These are phyloP conservation scores for Danio choprae DNA, from an alignment of 2,797 vertebrate species.

Conservation along the genomic window DNA sequence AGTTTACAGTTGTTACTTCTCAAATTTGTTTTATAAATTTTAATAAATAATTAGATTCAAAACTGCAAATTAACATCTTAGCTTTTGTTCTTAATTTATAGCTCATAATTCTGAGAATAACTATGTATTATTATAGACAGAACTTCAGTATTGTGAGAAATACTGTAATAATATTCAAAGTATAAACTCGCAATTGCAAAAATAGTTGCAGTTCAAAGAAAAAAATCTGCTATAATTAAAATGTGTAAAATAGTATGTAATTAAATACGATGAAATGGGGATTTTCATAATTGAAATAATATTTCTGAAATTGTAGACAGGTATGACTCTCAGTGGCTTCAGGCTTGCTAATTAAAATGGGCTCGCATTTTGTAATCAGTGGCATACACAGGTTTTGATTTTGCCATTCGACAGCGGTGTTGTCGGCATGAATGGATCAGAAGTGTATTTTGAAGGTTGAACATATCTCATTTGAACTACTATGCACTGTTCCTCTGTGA, in stretches of 20 bases:
- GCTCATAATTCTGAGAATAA: too few relatives aligned
- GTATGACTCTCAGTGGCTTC: slow-evolving; percentile 40
- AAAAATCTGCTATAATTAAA: background rate
- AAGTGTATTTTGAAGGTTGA: slow-evolving; percentile 60
- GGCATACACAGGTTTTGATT: slow-evolving; percentile 60
- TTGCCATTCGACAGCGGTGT: slow-evolving; percentile 62
- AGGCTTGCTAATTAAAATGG: slow-evolving; percentile 53
- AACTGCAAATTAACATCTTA: too few relatives aligned
- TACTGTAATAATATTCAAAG: too few relatives aligned
- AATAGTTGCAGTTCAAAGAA: too few relatives aligned
- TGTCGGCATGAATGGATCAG: slow-evolving; percentile 60
- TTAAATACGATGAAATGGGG: background rate
- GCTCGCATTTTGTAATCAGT: slow-evolving; percentile 55
- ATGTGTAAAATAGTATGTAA: background rate
- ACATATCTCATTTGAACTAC: slow-evolving; percentile 62
- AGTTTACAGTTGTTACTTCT: too few relatives aligned
- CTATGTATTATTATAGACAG: too few relatives aligned
- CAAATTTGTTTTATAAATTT: too few relatives aligned
- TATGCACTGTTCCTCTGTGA: slow-evolving; percentile 12
- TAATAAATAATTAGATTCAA: too few relatives aligned
- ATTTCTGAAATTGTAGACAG: slow-evolving; percentile 27
- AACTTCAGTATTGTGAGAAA: too few relatives aligned
- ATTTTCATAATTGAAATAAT: slow-evolving; percentile 4
- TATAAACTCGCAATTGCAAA: too few relatives aligned
- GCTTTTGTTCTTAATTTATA: too few relatives aligned